Percentiles rank a stretch among this genome's conserved stretches.
phyloP scores from a whole-genome alignment of 2,888 invertebrate genomes.

The Dicranocentrus wangi region DNA sequence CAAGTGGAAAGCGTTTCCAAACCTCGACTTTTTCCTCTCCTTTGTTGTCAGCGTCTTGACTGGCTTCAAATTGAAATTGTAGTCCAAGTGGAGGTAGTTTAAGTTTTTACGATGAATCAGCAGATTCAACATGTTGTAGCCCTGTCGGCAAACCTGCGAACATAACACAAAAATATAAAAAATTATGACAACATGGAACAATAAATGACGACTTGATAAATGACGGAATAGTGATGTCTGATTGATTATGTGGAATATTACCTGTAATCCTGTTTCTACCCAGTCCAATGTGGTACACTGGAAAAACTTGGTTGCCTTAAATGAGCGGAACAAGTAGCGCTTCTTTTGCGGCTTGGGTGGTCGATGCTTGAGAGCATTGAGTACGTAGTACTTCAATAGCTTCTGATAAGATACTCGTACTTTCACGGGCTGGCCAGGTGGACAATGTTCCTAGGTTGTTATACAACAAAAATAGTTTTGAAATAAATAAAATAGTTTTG shows the following conservation, averaged over 20 bases:
- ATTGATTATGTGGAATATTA: constrained; percentile 43
- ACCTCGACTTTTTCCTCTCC: constrained; percentile 98
- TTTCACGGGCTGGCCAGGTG: constrained; percentile 97
- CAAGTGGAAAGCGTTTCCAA: constrained; percentile 98
- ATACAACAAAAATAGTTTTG: not conserved
- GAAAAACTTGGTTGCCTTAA: constrained; percentile 99
- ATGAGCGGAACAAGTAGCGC: constrained; percentile 94
- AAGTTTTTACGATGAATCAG: constrained; percentile 99
- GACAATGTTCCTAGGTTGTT: constrained; percentile 83
- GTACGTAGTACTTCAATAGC: constrained; percentile 96
- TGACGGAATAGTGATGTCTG: too few species aligned
- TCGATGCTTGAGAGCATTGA: constrained; percentile 97
- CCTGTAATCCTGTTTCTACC: constrained; percentile 99
- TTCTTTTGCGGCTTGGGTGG: constrained; percentile 99
- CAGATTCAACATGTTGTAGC: constrained; percentile 99
- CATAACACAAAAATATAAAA: constrained; percentile 23
- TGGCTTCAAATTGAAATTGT: constrained; percentile 99
- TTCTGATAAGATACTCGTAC: constrained; percentile 99
- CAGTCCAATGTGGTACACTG: constrained; percentile 99
- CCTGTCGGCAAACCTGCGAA: constrained; percentile 88
- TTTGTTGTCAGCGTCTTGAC: constrained; percentile 99
- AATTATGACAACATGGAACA: not conserved
- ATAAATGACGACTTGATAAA: too few species aligned
- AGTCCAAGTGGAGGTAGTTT: constrained; percentile 99
- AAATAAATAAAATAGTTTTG: not conserved